Evolutionary conservation across 2,797 vertebrate genomes (phyloP).

Genomic region (Melanotaenia nigrans): DNA sequence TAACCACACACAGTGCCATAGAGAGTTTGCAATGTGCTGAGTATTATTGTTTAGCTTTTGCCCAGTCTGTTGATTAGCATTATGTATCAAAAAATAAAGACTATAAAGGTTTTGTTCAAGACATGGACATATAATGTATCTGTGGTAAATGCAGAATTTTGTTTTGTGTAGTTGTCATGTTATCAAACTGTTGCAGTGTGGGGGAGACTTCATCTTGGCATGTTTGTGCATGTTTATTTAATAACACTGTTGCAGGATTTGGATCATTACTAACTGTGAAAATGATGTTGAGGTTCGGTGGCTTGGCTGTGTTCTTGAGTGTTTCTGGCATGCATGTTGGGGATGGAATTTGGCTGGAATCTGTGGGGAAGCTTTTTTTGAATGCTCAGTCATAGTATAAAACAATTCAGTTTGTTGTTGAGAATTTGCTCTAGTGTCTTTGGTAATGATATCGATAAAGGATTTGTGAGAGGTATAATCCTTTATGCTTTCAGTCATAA

Average conservation of each 20-base stretch:
- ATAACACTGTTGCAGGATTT: neutral
- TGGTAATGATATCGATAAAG: neutral
- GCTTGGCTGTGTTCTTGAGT: neutral
- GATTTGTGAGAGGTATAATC: neutral
- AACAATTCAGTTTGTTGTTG: neutral
- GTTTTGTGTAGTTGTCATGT: neutral
- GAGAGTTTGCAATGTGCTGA: neutral
- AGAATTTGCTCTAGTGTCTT: neutral
- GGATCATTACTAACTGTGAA: neutral
- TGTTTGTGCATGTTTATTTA: neutral
- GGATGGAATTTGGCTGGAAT: neutral
- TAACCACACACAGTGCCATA: neutral
- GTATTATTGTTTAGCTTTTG: neutral
- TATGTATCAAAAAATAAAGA: neutral
- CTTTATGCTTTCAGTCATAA: neutral
- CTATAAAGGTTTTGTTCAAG: neutral
- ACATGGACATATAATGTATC: neutral
- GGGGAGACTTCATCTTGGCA: neutral
- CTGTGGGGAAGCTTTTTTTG: neutral
- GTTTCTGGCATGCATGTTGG: neutral
- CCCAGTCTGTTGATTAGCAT: neutral
- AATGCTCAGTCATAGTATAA: neutral
- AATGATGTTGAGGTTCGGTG: neutral
- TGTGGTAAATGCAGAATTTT: neutral
- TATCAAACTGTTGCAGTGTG: neutral